Percentiles rank a stretch among this genome's conserved stretches.
phyloP scores from a whole-genome alignment of 2,113 vertebrate genomes.

The Hyperopisus bebe region DNA sequence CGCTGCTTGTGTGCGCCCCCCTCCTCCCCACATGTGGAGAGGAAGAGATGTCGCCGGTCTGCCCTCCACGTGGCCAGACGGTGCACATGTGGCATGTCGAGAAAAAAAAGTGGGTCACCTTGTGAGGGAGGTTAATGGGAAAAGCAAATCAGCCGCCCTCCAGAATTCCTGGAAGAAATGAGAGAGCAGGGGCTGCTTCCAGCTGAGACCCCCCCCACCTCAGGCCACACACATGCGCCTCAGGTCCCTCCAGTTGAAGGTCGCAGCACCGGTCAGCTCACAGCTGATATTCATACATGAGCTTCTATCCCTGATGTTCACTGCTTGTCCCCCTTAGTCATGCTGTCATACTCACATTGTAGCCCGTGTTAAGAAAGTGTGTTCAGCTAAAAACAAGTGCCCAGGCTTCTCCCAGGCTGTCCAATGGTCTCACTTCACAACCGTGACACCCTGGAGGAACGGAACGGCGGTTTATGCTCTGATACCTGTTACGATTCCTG shows the following conservation, averaged over 20 bases:
- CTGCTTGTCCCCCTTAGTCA: background rate
- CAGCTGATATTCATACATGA: too few species aligned
- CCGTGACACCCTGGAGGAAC: background rate
- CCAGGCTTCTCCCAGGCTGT: background rate
- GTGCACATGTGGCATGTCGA: too few species aligned
- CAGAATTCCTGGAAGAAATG: conserved; percentile 3
- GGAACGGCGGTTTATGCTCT: background rate
- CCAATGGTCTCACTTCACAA: background rate
- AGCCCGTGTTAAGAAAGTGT: background rate
- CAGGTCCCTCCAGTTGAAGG: background rate
- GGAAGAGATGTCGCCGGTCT: background rate
- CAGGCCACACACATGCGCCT: background rate
- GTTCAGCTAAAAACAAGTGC: background rate
- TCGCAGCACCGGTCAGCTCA: background rate
- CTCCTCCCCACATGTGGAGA: background rate
- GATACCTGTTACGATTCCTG: background rate
- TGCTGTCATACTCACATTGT: background rate
- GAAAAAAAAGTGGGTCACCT: conserved; percentile 16
- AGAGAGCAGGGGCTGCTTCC: background rate
- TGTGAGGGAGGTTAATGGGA: conserved; percentile 4
- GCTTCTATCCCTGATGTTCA: background rate
- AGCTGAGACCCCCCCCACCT: background rate
- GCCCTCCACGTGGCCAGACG: conserved; percentile 34
- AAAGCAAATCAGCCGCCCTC: background rate
- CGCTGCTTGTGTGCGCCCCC: background rate